Evolutionary conservation across 2,113 vertebrate species (phyloP), one percentile per base, ranked within the genome.

Genomic region (Centropristis striata): DNA sequence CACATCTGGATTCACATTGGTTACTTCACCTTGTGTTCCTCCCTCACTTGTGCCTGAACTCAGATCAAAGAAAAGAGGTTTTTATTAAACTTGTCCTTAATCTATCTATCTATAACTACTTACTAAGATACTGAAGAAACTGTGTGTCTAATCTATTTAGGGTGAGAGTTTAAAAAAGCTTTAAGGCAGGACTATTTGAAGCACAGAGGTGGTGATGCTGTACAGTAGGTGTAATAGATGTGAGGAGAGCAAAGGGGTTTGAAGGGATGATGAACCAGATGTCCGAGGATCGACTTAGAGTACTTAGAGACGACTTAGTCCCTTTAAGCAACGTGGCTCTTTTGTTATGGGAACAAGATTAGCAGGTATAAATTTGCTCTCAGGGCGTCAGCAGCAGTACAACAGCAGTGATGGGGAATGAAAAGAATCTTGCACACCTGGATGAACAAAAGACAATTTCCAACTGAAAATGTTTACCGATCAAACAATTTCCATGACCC

Each of bases 311-410:
- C 76, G 72, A 0, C 0, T 28, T 72, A 78, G 81, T 85, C 60
- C 0, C 4, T 54, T 47, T 2, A 63, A 50, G 44, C 39, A 41
- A 18, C 11, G 44, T 75, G 60, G 50, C 36, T 32, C 21, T 32
- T 42, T 11, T 88, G 78, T 80, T 64, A 50, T 71, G 78, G 32
- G 66, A 67, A 80, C 49, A 51, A 65, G 68, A 84, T 75, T 80
- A 79, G 58, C 23, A 9, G 46, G 42, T 3, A 23, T 51, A 39
- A 50, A 75, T 71, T 36, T 8, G 23, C 46, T 39, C 23, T 54
- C 20, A 7, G 21, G 60, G 14, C 13, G 0, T 54, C 32, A 32
- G 32, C 32, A 32, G 32, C 32, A 32, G 32, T 10, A 2, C 32
- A 53, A 1, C 53, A 44, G 36, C 36, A 21, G 1, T 10, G 44